Base-by-base conservation (phyloP, 2,797 vertebrate genomes). In the Mormyrus proboscirostris region DNA sequence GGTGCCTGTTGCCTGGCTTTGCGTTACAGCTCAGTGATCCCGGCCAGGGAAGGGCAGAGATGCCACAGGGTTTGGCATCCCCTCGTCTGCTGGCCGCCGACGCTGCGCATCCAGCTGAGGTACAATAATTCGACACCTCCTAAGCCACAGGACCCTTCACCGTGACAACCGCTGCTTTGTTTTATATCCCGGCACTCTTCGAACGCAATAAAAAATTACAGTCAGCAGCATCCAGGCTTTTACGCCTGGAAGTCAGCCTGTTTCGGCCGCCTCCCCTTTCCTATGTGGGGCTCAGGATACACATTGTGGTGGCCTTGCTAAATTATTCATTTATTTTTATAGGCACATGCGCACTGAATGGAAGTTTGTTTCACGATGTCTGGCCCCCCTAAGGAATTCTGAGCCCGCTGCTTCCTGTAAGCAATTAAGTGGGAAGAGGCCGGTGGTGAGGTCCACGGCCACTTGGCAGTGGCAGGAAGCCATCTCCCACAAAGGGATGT, bases 91-190 rank as follows among this genome's bases (percentile, higher is more conserved):
- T 95, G 95, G 95, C 94, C 93, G 92, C 90, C n/a, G 90, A 89
- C 88, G 89, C 92, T 88, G 91, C 94, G 94, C 95, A 96, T 97
- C 94, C 95, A 96, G 96, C 96, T 96, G 95, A 97, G 96, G 95
- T 96, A 95, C 94, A 96, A 97, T 95, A 96, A 96, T 96, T 95
- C 93, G 96, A 97, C 96, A 97, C 96, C 95, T 96, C 94, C 95
- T 95, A 95, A 96, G 94, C 95, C 95, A 95, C 95, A 95, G 95
- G 95, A 95, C 93, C 92, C 93, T 94, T 94, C 92, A 94, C 92
- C 90, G 91, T 94, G 96, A 97, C 97, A 97, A 96, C 94, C 94
- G 86, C 93, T 91, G 95, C 96, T 96, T 97, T 97, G 96, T 97
- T 96, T 96, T 94, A 93, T 93, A 94, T 93, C 92, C 93, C 93